Conservation (phyloP, 2,888 invertebrate species). For the Iphiclides podalirius region DNA sequence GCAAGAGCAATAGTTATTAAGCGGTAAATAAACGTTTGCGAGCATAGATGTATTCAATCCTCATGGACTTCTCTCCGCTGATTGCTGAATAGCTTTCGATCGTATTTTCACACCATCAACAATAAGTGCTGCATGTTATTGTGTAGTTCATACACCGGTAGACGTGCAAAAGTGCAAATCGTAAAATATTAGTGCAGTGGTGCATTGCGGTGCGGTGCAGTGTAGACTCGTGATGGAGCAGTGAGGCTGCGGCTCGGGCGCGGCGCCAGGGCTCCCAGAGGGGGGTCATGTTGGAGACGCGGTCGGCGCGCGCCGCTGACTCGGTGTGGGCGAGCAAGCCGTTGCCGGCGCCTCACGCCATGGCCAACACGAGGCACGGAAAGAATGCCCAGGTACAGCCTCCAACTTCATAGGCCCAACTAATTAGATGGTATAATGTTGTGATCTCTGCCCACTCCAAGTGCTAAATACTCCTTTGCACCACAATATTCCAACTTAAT, state of each 20-base stretch:
- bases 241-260: constrained; percentile 46
- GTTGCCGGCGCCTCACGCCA: constrained; percentile 79
- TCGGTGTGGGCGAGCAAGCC: constrained; percentile 83
- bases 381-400: constrained; percentile 83
- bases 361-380: constrained; percentile 81
- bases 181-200: constrained; percentile 35
- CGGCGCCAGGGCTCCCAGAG: constrained; percentile 44
- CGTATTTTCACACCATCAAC: constrained; percentile 59
- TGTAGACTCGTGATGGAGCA: constrained; percentile 53
- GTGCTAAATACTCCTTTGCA: too few species aligned
- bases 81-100: constrained; percentile 56
- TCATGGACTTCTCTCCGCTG: constrained; percentile 47
- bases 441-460: too few species aligned
- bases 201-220: constrained; percentile 53
- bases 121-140: constrained; percentile 53
- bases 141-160: constrained; percentile 34
- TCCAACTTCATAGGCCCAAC: background rate
- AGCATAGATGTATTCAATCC: constrained; percentile 27
- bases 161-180: constrained; percentile 26
- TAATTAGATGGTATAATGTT: too few species aligned
- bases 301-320: constrained; percentile 87
- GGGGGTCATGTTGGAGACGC: constrained; percentile 86
- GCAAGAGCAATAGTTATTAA: constrained; percentile 2
- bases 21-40: constrained; percentile 15
- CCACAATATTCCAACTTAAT: too few species aligned